A percentile compares a stretch with the other conserved stretches of the same genome.
These are phyloP conservation scores for Amitus sp. DNA, from an alignment of 2,888 invertebrate species.

Conservation along the genomic window DNA sequence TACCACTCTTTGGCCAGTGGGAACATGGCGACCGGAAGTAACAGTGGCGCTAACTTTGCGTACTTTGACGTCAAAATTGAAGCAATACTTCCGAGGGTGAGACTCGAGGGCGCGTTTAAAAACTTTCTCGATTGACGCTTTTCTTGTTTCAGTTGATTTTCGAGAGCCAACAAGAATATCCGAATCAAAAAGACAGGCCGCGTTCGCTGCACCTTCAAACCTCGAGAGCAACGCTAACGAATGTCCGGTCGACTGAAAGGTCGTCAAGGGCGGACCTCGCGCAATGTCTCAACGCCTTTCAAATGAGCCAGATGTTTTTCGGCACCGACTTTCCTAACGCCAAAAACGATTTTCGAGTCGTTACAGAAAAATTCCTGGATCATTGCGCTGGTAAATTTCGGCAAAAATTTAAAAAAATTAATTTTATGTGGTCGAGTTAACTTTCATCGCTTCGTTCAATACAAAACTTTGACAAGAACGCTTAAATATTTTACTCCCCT, in stretches of 20 bases:
- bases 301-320: conserved; percentile 79
- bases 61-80: conserved; percentile 91
- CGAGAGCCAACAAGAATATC: conserved; percentile 80
- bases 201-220: conserved; percentile 86
- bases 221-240: conserved; percentile 79
- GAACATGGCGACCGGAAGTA: no score
- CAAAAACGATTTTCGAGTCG: conserved; percentile 76
- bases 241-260: conserved; percentile 73
- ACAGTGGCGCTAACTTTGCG: conserved; percentile 64
- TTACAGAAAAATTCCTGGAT: conserved; percentile 83
- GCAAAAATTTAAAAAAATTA: conserved; percentile 4
- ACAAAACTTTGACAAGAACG: no score
- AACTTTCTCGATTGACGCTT: conserved; percentile 3
- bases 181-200: conserved; percentile 87
- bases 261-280: conserved; percentile 83
- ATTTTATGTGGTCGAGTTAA: no score
- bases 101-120: conserved; percentile 37
- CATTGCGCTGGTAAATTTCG: conserved; percentile 69
- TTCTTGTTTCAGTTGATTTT: conserved; percentile 73
- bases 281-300: conserved; percentile 80
- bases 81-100: conserved; percentile 92
- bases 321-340: conserved; percentile 82
- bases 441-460: no score
- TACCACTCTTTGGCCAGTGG: conserved; percentile 74
- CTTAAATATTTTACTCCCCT: no score